Conservation (phyloP, 2,888 invertebrate genomes). For the Sesamia inferens region DNA sequence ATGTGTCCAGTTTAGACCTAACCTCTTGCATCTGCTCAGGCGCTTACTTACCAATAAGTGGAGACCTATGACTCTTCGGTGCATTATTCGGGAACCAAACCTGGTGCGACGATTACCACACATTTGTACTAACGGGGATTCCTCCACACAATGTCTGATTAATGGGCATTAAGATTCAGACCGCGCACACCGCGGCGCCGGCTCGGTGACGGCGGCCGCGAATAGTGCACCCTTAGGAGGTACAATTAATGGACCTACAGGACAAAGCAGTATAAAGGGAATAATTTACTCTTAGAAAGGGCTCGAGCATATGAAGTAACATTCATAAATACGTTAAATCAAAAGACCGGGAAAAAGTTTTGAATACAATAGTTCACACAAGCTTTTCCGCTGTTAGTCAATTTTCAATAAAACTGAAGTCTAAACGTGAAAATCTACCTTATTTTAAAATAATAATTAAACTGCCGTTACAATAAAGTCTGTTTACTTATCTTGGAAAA, state of each 20-base stretch:
- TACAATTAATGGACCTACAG: not conserved
- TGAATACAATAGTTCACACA: not conserved
- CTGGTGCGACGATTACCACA: conserved; percentile 44
- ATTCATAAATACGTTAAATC: not conserved
- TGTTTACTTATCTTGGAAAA: not conserved
- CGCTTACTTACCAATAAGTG: not conserved
- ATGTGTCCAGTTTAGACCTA: not conserved
- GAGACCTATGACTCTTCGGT: not conserved
- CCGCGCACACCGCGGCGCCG: conserved; percentile 69
- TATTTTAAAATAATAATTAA: too few species aligned
- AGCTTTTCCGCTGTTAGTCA: not conserved
- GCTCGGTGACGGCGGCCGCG: conserved; percentile 47
- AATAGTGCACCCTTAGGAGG: conserved; percentile 53
- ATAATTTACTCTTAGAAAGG: not conserved
- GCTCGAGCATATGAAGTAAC: not conserved
- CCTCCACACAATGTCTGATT: conserved; percentile 72
- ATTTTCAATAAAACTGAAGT: not conserved
- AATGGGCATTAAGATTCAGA: conserved; percentile 74
- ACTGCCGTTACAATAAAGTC: not conserved
- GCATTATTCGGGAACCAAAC: conserved; percentile 39
- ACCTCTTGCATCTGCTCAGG: not conserved
- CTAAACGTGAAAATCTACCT: not conserved
- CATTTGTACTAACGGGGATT: conserved; percentile 55
- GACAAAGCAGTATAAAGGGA: not conserved
- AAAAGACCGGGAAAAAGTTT: not conserved